phyloP scores from a whole-genome alignment of 2,888 invertebrate genomes.

The Ormyrus labotus region DNA sequence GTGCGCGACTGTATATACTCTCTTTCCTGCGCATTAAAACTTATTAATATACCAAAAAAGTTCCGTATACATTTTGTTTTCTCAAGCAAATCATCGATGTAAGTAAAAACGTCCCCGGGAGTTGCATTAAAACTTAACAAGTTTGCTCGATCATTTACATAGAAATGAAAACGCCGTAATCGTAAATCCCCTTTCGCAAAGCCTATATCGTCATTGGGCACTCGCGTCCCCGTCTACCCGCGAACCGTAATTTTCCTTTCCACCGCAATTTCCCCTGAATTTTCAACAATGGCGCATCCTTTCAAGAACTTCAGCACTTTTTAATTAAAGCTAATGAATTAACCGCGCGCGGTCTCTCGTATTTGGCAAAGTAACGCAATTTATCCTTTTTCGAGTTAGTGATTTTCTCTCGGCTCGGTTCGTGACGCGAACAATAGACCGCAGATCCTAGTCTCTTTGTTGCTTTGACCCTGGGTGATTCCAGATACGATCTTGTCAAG shows the following conservation, averaged over 20 bases:
- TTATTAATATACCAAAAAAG: too few species aligned
- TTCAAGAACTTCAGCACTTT: slow-evolving; percentile 18
- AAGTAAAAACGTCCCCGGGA: neutral
- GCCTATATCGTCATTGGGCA: too few species aligned
- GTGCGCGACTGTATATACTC: too few species aligned
- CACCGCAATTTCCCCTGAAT: neutral
- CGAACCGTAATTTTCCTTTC: neutral
- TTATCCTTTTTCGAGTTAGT: slow-evolving; percentile 15
- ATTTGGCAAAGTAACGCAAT: slow-evolving; percentile 16
- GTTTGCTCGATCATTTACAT: neutral
- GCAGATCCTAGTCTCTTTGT: slow-evolving; percentile 29
- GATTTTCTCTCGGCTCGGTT: neutral
- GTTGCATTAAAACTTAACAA: neutral
- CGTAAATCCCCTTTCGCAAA: too few species aligned
- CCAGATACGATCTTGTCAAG: slow-evolving; percentile 31
- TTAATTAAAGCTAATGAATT: slow-evolving; percentile 29
- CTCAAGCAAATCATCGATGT: too few species aligned
- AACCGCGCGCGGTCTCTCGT: neutral
- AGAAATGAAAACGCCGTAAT: neutral
- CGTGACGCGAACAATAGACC: slow-evolving; percentile 36
- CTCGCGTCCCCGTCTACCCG: neutral
- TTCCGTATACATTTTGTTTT: too few species aligned
- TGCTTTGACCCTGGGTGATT: neutral
- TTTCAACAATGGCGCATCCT: neutral
- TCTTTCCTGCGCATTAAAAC: too few species aligned